These are phyloP conservation scores for Tyrannus savana DNA, from an alignment of 2,113 vertebrate species.

Conservation along the genomic window DNA sequence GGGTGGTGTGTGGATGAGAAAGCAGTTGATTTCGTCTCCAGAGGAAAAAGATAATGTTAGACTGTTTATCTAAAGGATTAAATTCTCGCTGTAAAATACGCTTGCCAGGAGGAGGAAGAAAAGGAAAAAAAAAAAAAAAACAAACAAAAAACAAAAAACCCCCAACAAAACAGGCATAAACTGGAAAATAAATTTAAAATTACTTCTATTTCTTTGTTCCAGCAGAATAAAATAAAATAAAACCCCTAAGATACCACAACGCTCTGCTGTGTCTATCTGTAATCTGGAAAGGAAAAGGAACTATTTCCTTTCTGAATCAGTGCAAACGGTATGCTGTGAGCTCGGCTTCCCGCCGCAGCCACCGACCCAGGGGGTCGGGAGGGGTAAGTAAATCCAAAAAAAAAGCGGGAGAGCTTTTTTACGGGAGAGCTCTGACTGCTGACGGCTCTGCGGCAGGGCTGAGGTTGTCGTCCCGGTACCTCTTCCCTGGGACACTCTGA, in stretches of 20 bases:
- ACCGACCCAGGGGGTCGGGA: too few species aligned
- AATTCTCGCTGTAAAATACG: background rate
- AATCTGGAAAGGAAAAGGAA: slow-evolving; percentile 42
- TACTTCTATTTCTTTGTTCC: background rate
- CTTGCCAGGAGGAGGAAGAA: background rate
- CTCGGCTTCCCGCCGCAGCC: background rate
- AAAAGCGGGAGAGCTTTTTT: too few species aligned
- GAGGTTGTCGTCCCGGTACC: background rate
- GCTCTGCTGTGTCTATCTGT: background rate
- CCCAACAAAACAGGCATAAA: background rate
- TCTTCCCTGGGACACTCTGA: background rate
- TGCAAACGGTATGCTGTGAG: background rate
- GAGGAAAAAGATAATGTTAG: slow-evolving; percentile 18
- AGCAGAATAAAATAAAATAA: slow-evolving; percentile 30
- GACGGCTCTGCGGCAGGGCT: background rate
- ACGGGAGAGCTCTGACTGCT: background rate
- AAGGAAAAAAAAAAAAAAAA: background rate
- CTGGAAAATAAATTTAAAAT: background rate
- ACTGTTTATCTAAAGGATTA: slow-evolving; percentile 10
- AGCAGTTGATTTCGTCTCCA: slow-evolving; percentile 10
- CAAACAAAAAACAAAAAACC: too few species aligned
- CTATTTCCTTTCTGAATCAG: slow-evolving; percentile 41
- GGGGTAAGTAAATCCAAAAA: background rate
- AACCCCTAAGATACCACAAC: background rate
- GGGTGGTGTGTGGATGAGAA: background rate